A percentile compares a stretch with the other conserved stretches of the same genome.
These are phyloP conservation scores for Lasioglossum malachurum DNA, from an alignment of 2,888 invertebrate species.

Conservation along the genomic window DNA sequence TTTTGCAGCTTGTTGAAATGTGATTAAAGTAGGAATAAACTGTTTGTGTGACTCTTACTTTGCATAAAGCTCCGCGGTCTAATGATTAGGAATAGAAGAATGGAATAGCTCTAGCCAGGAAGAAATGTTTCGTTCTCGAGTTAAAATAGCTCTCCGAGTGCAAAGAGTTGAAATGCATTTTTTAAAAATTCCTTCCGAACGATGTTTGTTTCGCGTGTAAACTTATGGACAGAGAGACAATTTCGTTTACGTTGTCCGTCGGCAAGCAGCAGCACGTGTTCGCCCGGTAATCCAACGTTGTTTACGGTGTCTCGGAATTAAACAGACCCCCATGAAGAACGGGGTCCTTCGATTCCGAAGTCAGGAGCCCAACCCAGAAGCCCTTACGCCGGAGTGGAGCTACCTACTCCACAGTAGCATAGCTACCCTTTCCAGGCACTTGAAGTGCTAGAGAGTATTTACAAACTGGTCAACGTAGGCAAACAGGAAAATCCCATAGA, in stretches of 20 bases:
- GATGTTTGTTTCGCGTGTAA: neutral
- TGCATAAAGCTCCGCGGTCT: too few relatives aligned
- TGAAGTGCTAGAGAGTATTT: slow-evolving; percentile 40
- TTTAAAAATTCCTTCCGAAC: too few relatives aligned
- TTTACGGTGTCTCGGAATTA: slow-evolving; percentile 69
- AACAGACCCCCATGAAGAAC: slow-evolving; percentile 68
- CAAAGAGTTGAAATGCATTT: too few relatives aligned
- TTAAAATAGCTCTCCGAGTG: too few relatives aligned
- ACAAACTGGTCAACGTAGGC: slow-evolving; percentile 18
- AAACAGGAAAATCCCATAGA: slow-evolving; percentile 15
- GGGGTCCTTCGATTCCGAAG: slow-evolving; percentile 58
- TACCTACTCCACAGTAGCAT: neutral
- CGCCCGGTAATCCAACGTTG: slow-evolving; percentile 58
- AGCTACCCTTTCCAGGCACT: slow-evolving; percentile 31
- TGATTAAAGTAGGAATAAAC: too few relatives aligned
- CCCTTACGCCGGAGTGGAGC: slow-evolving; percentile 21
- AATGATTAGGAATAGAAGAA: too few relatives aligned
- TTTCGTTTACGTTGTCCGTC: slow-evolving; percentile 52
- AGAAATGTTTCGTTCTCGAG: too few relatives aligned
- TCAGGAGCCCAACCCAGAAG: slow-evolving; percentile 15
- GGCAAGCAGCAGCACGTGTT: slow-evolving; percentile 61
- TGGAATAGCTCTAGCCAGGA: too few relatives aligned
- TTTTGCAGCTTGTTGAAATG: too few relatives aligned
- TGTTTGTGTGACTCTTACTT: too few relatives aligned
- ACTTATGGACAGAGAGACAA: neutral